Base-by-base conservation (phyloP, 2,888 invertebrate species). In the Chromoteleia sp. region DNA sequence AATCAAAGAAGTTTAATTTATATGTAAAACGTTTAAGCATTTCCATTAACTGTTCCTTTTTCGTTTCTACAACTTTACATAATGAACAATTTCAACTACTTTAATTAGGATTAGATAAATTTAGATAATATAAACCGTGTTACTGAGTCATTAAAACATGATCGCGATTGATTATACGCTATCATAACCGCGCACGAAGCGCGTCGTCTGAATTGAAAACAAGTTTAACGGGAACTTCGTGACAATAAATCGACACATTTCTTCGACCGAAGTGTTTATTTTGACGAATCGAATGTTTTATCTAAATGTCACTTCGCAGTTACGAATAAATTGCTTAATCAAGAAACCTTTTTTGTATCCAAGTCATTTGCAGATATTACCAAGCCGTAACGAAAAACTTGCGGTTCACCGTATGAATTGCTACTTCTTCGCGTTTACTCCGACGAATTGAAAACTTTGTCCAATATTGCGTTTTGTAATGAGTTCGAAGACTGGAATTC, bases 1-100 rank as follows among this genome's bases (percentile, higher is more conserved):
- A 87, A 86, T 86, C 86, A 59, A 86, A 85, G 88, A 89, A 90
- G 88, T 89, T 86, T 88, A 89, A 91, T 90, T 88, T 88, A 88
- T 88, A 89, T 88, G 90, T 88, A 89, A 89, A 90, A 90, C 87
- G 87, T 84, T 86, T 88, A 89, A 91, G 88, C 88, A 88, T 87
- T 85, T 86, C 85, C 83, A 80, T 59, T 84, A 61, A 67, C 33
- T 76, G 63, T 58, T 76, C 81, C 58, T 68, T 75, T 74, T 71
- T 65, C 74, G 17, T 70, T 67, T 71, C 67, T 65, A 33, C 50
- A 56, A 56, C 52, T 67, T 54, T 21, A 59, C 71, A 21, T 45
- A 76, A n/a, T n/a, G n/a, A n/a, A 71, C 54, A 45, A 67, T 68
- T 61, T 67, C 56, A 68, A 45, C 50, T 70, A 56, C 48, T 74